Conservation (phyloP, 2,113 vertebrate genomes). For the Carassius carassius region DNA sequence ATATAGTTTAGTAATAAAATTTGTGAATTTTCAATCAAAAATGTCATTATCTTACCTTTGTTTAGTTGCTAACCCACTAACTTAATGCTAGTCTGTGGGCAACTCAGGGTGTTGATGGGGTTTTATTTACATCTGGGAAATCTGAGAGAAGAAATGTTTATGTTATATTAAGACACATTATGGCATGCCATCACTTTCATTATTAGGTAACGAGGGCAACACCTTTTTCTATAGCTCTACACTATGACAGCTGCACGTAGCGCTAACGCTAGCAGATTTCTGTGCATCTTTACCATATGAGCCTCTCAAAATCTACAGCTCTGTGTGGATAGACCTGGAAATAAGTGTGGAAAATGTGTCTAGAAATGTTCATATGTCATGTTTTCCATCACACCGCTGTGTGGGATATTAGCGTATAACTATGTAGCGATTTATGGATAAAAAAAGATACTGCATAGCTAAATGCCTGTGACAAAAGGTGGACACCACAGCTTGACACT, state of each 20-base stretch:
- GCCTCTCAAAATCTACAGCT: background rate
- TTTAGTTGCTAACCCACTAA: background rate
- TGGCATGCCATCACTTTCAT: constrained; percentile 6
- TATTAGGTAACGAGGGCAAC: background rate
- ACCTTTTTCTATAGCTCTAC: constrained; percentile 22
- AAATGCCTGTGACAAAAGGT: constrained; percentile 33
- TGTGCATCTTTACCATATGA: background rate
- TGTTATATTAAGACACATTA: background rate
- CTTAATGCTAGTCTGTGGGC: background rate
- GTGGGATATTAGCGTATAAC: background rate
- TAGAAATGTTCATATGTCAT: background rate
- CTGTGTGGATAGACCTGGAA: background rate
- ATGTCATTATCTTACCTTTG: background rate
- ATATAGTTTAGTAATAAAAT: background rate
- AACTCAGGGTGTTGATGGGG: background rate
- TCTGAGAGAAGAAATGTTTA: background rate
- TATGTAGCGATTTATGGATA: background rate
- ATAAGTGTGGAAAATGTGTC: background rate
- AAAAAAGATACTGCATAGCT: background rate
- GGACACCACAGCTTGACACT: constrained; percentile 31
- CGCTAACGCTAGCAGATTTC: background rate
- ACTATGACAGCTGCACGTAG: constrained; percentile 10
- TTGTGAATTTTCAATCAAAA: background rate
- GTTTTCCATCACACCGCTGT: background rate
- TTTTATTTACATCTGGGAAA: background rate